Conservation (phyloP, 2,113 vertebrate genomes). For the Engystomops pustulosus region DNA sequence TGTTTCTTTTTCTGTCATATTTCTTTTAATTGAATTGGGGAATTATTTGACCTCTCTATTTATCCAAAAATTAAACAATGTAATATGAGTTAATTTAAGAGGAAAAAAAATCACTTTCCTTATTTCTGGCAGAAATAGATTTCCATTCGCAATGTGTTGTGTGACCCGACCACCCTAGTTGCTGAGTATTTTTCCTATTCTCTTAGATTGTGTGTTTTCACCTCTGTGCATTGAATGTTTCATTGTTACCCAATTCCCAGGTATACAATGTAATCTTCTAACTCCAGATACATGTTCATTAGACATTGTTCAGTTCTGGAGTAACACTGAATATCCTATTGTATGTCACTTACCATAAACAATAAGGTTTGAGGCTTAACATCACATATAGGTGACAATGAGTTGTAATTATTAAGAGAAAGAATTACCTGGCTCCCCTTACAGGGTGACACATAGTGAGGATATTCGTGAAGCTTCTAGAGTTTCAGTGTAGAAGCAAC, state of each 20-base stretch:
- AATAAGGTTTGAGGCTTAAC: not conserved
- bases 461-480: not conserved
- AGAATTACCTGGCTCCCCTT: not conserved
- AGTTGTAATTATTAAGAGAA: not conserved
- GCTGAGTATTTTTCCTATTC: not conserved
- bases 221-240: constrained; percentile 33
- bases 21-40: no score
- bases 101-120: not conserved
- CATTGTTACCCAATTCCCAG: constrained; percentile 27
- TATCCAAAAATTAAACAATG: not conserved
- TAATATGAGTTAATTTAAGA: no score
- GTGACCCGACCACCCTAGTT: not conserved
- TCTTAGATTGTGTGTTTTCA: not conserved
- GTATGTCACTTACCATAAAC: constrained; percentile 18
- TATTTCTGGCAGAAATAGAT: not conserved
- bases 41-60: no score
- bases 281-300: constrained; percentile 26
- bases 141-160: not conserved
- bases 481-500: not conserved
- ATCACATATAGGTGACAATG: not conserved
- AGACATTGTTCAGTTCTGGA: constrained; percentile 37
- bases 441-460: not conserved
- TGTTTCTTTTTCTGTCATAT: no score
- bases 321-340: constrained; percentile 27
- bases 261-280: constrained; percentile 45